Percentiles rank a stretch among this genome's conserved stretches.
Conservation (phyloP, 2,113 vertebrate species). For the Marmota monax region DNA sequence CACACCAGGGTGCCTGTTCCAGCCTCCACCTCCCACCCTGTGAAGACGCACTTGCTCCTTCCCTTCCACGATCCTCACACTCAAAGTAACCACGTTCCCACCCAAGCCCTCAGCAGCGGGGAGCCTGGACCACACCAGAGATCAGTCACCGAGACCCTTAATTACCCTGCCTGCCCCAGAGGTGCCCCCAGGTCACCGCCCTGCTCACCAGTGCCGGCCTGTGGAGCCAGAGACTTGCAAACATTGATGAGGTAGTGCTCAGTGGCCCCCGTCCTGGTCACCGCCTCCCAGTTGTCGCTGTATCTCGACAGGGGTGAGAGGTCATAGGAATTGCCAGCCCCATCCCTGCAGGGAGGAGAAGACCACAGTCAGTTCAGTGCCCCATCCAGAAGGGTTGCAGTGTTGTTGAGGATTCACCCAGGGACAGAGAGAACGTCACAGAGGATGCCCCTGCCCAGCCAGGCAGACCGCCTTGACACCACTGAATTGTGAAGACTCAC, state of each 20-base stretch:
- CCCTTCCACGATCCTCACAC: not conserved
- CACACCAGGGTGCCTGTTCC: accelerated
- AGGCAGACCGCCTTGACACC: not conserved
- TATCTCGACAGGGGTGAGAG: slow-evolving; percentile 93
- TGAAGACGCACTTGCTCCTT: accelerated
- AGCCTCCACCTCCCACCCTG: not conserved
- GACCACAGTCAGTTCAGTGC: accelerated
- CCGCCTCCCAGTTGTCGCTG: slow-evolving; percentile 93
- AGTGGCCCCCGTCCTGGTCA: slow-evolving; percentile 74
- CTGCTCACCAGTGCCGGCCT: slow-evolving; percentile 88
- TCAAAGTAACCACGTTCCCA: not conserved
- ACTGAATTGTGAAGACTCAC: not conserved
- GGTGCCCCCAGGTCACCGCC: not conserved
- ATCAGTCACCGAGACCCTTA: too few relatives aligned
- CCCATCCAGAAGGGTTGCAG: accelerated
- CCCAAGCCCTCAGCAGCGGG: not conserved
- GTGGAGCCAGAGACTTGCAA: slow-evolving; percentile 94
- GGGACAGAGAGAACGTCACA: not conserved
- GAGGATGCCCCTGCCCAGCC: not conserved
- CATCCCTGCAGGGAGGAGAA: slow-evolving; percentile 88
- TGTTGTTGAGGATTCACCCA: accelerated
- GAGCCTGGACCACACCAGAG: not conserved
- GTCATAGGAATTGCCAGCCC: slow-evolving; percentile 92
- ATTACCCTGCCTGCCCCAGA: accelerated
- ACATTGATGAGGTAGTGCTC: slow-evolving; percentile 94